phyloP scores from a whole-genome alignment of 2,113 vertebrate species.

The Stercorarius parasiticus region DNA sequence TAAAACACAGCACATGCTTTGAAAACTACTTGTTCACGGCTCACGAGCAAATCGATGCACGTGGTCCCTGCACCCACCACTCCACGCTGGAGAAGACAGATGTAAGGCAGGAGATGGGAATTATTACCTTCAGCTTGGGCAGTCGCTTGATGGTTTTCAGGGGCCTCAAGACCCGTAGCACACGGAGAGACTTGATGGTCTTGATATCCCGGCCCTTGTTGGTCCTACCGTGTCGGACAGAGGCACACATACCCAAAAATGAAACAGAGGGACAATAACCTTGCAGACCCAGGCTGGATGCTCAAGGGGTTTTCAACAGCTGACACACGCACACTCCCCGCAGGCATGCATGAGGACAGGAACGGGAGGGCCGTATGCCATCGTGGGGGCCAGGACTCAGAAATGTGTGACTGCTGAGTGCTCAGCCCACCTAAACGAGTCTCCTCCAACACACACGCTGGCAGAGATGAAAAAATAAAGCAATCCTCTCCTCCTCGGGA shows the following conservation, averaged over 20 bases:
- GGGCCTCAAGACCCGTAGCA: constrained; percentile 91
- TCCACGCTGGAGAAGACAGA: not conserved
- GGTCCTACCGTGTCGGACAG: constrained; percentile 70
- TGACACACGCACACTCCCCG: not conserved
- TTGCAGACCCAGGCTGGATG: not conserved
- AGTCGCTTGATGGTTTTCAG: constrained; percentile 98
- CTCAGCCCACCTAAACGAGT: not conserved
- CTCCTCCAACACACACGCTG: not conserved
- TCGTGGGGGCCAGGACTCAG: not conserved
- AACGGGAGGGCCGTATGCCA: not conserved
- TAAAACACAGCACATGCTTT: not conserved
- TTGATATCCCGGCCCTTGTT: constrained; percentile 98
- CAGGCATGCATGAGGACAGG: not conserved
- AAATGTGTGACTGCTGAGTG: accelerated
- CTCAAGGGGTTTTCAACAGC: not conserved
- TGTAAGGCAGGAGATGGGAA: not conserved
- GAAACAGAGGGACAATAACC: not conserved
- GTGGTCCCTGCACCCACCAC: not conserved
- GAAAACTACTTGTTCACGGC: not conserved
- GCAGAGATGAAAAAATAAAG: not conserved
- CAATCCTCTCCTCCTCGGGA: not conserved
- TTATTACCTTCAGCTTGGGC: constrained; percentile 94
- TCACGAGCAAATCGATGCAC: accelerated
- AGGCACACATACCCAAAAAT: constrained; percentile 24
- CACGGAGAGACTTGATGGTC: constrained; percentile 97